Evolutionary conservation across 2,113 vertebrate species (phyloP), one percentile per base, ranked within the genome.

Genomic region (Prietella phreatophila): DNA sequence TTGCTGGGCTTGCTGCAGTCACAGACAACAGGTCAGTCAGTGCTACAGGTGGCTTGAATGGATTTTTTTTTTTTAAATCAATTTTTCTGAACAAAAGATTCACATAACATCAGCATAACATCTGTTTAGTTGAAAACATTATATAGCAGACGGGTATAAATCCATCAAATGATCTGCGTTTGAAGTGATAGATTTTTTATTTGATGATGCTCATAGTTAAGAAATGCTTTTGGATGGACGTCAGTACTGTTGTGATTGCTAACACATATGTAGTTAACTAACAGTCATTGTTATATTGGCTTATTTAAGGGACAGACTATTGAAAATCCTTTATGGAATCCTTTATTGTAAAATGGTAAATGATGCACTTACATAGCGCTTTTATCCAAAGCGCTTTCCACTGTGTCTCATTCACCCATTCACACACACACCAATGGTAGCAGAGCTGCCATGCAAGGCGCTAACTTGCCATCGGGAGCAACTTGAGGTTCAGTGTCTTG

Each of bases 1-100:
- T 99, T 0, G 97, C 98, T 0, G 98, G 98, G 14, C 95, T 99
- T 0, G 97, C 97, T 3, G 98, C 98, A 0, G 97, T 99, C 33
- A 99, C 96, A 2, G 97, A 99, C 92, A 99, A 98, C 95, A 97
- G 97, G 98, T 98, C 90, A 82, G 53, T 83, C 58, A 14, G 53
- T 56, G 20, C 13, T 13, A 17, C 19, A 58, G 33, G 33, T 11
- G 1, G 11, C 73, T 50, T 27, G 30, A 19, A 50, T 75, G 27
- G 1, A 83, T 83, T 30, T n/a, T 11, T 5, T 8, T 42, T 42
- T 42, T 5, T n/a, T n/a, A n/a, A 5, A 50, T 50, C 6, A n/a
- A 30, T 20, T 8, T 85, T 73, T 33, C 17, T 17, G 22, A 75
- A 39, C 14, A 33, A 55, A 36, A 36, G 39, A n/a, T 33, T 19